A percentile compares a stretch with the other conserved stretches of the same genome.
These are phyloP conservation scores for Hirtodrosophila confusa DNA, from an alignment of 2,888 invertebrate species.

Conservation along the genomic window DNA sequence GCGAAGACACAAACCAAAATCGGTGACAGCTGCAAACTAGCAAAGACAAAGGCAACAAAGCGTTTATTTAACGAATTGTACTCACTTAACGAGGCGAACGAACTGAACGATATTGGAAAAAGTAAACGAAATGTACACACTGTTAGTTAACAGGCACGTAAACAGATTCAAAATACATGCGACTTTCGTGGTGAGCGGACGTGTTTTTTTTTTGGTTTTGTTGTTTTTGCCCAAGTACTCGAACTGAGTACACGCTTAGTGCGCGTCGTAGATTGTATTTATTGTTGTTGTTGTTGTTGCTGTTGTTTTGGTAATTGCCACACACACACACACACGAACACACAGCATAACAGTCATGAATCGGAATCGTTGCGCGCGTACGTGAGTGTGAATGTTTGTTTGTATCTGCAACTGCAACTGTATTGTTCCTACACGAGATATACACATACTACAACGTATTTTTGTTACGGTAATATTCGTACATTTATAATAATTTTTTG, in stretches of 20 bases:
- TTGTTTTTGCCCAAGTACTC: constrained; percentile 39
- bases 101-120: constrained; percentile 13
- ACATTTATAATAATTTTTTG: constrained; percentile 21
- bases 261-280: constrained; percentile 56
- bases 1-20: neutral
- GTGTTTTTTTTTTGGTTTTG: constrained; percentile 53
- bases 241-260: constrained; percentile 43
- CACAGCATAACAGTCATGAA: constrained; percentile 37
- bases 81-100: constrained; percentile 26
- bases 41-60: neutral
- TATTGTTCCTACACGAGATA: constrained; percentile 19
- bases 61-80: constrained; percentile 7
- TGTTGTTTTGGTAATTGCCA: constrained; percentile 67
- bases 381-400: constrained; percentile 34
- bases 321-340: constrained; percentile 21
- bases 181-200: constrained; percentile 66
- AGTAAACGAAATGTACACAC: constrained; percentile 19
- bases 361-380: constrained; percentile 43
- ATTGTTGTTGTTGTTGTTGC: constrained; percentile 41
- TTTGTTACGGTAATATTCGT: constrained; percentile 52
- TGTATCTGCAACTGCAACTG: constrained; percentile 46
- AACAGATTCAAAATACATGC: constrained; percentile 52
- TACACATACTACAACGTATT: constrained; percentile 2
- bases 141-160: constrained; percentile 33
- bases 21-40: neutral